Conservation (phyloP, 2,888 invertebrate species). For the Pasiphila rectangulata region DNA sequence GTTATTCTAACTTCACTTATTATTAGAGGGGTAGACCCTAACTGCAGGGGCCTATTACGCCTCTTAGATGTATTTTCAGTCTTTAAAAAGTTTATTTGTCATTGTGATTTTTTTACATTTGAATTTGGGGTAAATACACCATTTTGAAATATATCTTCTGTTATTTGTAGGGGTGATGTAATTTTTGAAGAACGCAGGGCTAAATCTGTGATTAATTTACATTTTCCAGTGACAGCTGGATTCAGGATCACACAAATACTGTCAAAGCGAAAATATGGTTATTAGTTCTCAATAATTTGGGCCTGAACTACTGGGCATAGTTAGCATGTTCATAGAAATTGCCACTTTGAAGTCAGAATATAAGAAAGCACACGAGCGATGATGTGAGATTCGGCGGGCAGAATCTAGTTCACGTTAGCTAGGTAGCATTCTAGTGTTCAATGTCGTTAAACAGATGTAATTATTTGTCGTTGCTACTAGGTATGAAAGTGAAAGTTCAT, state of each 20-base stretch:
- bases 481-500: conserved; percentile 32
- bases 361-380: not conserved
- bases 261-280: not conserved
- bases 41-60: conserved; percentile 2
- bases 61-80: conserved; percentile 9
- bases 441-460: not conserved
- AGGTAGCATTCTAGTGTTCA: conserved; percentile 6
- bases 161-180: conserved; percentile 3
- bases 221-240: conserved; percentile 13
- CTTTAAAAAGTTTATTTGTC: conserved; percentile 1
- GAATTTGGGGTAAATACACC: not conserved
- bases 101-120: conserved; percentile 11
- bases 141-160: not conserved
- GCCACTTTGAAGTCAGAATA: not conserved
- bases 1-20: conserved; percentile 26
- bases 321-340: not conserved
- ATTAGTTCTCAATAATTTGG: not conserved
- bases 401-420: not conserved
- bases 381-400: not conserved
- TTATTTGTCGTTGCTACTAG: not conserved
- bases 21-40: not conserved
- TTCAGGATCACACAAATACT: not conserved
- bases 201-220: conserved; percentile 13
- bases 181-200: conserved; percentile 10
- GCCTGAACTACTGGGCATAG: not conserved